These are phyloP conservation scores for Sinelater perroti DNA, from an alignment of 2,888 invertebrate species.

Conservation along the genomic window DNA sequence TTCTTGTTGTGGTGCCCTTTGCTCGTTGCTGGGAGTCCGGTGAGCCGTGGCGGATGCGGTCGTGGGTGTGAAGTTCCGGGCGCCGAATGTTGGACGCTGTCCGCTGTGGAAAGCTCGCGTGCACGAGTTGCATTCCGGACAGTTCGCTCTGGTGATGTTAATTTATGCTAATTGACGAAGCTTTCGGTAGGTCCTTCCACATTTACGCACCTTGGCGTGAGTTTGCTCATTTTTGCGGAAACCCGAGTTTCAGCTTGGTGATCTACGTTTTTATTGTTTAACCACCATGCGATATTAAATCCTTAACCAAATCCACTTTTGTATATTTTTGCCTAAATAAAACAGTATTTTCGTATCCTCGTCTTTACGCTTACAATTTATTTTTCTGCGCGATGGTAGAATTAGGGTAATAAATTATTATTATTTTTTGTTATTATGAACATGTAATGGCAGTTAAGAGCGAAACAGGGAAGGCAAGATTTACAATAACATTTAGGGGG, in stretches of 20 bases:
- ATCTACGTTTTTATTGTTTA: too few relatives aligned
- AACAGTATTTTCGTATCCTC: too few relatives aligned
- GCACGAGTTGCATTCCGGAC: conserved; percentile 16
- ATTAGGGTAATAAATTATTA: too few relatives aligned
- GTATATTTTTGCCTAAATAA: too few relatives aligned
- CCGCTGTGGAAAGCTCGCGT: conserved; percentile 12
- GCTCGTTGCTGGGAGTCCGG: conserved; percentile 21
- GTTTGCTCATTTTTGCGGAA: conserved; percentile 4
- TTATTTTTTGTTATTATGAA: too few relatives aligned
- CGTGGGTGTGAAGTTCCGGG: conserved; percentile 9
- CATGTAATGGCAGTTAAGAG: not conserved
- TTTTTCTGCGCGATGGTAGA: too few relatives aligned
- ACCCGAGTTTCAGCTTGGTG: too few relatives aligned
- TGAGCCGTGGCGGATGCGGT: conserved; percentile 13
- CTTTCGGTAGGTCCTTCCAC: conserved; percentile 23
- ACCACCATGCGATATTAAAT: too few relatives aligned
- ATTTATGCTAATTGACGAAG: conserved; percentile 34
- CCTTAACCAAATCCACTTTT: too few relatives aligned
- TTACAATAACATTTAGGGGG: conserved; percentile 5
- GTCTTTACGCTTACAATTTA: too few relatives aligned
- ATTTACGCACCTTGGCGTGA: not conserved
- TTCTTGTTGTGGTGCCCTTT: too few relatives aligned
- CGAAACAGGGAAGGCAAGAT: conserved; percentile 2
- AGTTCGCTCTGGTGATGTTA: conserved; percentile 30
- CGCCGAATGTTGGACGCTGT: conserved; percentile 11